These are phyloP conservation scores for Neopelma chrysocephalum DNA, from an alignment of 2,797 vertebrate species.

Conservation along the genomic window DNA sequence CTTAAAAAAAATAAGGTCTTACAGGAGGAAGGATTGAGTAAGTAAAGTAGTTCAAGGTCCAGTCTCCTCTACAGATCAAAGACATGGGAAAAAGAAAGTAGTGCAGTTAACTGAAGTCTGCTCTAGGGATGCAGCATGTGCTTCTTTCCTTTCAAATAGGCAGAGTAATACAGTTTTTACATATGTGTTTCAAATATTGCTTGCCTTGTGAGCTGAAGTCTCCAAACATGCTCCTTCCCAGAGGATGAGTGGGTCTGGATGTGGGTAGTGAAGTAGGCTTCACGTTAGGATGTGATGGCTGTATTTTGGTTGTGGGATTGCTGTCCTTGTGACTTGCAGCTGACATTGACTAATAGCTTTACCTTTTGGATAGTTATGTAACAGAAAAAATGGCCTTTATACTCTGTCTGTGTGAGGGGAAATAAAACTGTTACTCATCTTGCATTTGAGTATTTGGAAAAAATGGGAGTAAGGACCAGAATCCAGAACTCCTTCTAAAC, in stretches of 20 bases:
- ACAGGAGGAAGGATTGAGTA: not conserved
- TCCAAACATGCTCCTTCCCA: not conserved
- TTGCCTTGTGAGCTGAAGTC: not conserved
- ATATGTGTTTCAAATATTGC: not conserved
- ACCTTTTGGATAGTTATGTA: not conserved
- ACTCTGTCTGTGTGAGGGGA: not conserved
- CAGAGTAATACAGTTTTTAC: not conserved
- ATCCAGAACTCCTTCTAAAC: not conserved
- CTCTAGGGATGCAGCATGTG: not conserved
- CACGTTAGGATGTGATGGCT: not conserved
- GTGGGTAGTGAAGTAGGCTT: not conserved
- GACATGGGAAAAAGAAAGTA: not conserved
- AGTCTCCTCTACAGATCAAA: conserved; percentile 4
- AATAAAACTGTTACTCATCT: not conserved
- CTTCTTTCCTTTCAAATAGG: not conserved
- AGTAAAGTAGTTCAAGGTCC: conserved; percentile 56
- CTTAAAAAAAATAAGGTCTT: not conserved
- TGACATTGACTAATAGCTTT: not conserved
- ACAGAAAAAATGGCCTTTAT: not conserved
- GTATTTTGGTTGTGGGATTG: not conserved
- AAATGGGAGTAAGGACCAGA: not conserved
- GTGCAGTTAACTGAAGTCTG: not conserved
- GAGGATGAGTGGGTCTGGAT: not conserved
- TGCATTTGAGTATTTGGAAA: not conserved
- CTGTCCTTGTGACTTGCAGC: not conserved